phyloP scores from a whole-genome alignment of 2,113 vertebrate genomes.

The Coryphaenoides rupestris region DNA sequence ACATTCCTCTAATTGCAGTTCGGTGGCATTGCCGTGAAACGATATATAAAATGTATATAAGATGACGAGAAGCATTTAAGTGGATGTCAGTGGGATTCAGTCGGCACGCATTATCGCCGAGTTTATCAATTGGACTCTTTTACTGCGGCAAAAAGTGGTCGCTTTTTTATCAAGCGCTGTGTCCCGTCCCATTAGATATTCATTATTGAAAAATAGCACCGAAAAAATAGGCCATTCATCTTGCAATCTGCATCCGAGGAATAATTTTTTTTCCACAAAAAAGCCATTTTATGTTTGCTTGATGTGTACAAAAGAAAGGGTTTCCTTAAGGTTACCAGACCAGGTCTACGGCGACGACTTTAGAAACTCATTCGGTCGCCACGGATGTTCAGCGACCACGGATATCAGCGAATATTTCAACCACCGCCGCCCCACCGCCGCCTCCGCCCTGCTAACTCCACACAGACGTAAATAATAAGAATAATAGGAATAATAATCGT shows the following conservation, averaged over 20 bases:
- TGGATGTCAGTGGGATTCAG: neutral
- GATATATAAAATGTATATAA: too few relatives aligned
- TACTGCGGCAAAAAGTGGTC: slow-evolving; percentile 48
- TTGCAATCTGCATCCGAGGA: slow-evolving; percentile 40
- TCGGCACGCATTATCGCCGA: neutral
- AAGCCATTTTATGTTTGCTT: slow-evolving; percentile 42
- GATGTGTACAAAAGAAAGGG: slow-evolving; percentile 25
- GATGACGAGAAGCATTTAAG: neutral
- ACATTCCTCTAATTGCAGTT: too few relatives aligned
- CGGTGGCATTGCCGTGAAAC: too few relatives aligned
- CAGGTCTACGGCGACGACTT: slow-evolving; percentile 28
- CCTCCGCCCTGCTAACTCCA: slow-evolving; percentile 22
- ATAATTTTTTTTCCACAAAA: slow-evolving; percentile 46
- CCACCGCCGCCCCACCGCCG: slow-evolving; percentile 14
- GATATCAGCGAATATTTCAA: slow-evolving; percentile 42
- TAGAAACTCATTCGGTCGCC: slow-evolving; percentile 50
- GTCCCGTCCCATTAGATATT: slow-evolving; percentile 45
- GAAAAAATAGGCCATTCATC: slow-evolving; percentile 40
- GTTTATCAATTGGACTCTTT: slow-evolving; percentile 13
- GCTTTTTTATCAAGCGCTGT: slow-evolving; percentile 47
- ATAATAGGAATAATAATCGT: too few relatives aligned
- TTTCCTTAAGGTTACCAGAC: slow-evolving; percentile 8
- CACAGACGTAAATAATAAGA: slow-evolving; percentile 11
- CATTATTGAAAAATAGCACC: slow-evolving; percentile 45
- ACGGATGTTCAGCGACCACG: slow-evolving; percentile 50